Conservation (phyloP, 2,113 vertebrate genomes). For the Ceyx margarethae region DNA sequence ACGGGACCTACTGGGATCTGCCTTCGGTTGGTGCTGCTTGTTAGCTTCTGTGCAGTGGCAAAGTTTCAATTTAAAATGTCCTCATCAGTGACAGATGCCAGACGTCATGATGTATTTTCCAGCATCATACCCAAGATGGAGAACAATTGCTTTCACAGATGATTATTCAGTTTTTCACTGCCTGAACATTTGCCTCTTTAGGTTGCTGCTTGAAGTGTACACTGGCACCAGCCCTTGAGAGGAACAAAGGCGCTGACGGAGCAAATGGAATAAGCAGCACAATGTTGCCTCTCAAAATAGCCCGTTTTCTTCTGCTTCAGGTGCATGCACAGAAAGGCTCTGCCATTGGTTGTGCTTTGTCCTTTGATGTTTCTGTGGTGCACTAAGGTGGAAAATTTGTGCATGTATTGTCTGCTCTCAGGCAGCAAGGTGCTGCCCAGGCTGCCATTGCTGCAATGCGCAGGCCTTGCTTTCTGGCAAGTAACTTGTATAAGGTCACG, state of each 20-base stretch:
- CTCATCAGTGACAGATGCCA: background rate
- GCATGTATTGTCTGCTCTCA: accelerated
- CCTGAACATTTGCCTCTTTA: background rate
- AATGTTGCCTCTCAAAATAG: background rate
- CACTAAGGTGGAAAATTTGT: background rate
- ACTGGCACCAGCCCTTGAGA: background rate
- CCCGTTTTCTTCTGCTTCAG: background rate
- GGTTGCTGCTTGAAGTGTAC: background rate
- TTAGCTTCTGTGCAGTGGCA: background rate
- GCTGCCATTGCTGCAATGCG: background rate
- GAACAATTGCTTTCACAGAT: background rate
- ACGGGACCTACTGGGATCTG: background rate
- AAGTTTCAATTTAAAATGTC: background rate
- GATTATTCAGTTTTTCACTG: background rate
- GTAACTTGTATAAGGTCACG: background rate
- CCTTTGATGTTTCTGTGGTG: background rate
- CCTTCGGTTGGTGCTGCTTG: background rate
- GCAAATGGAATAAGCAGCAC: background rate
- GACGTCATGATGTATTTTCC: background rate
- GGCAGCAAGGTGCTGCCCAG: background rate
- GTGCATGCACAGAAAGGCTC: accelerated
- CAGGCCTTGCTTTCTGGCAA: background rate
- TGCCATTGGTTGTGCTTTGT: accelerated
- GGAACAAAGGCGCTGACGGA: background rate
- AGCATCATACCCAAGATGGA: background rate